These are phyloP conservation scores for Rousettus leschenaultii DNA, from an alignment of 2,113 vertebrate species.

Conservation along the genomic window DNA sequence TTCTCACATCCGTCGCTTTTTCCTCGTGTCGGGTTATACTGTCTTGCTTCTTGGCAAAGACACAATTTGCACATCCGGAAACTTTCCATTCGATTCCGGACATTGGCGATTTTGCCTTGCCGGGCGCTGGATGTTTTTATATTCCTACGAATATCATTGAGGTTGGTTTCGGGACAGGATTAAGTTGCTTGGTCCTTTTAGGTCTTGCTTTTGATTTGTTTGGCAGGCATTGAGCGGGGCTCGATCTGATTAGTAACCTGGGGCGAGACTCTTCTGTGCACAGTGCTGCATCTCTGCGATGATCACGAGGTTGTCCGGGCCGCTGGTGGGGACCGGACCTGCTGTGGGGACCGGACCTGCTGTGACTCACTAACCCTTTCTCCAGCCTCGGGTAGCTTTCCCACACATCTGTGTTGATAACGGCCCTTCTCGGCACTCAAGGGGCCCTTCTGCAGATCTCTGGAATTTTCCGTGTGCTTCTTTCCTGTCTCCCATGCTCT, in stretches of 20 bases:
- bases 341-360: no score
- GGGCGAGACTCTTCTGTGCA: not conserved
- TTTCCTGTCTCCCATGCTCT: not conserved
- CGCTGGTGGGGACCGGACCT: not conserved
- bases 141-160: not conserved
- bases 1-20: no score
- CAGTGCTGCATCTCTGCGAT: no score
- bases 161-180: not conserved
- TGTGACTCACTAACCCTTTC: not conserved
- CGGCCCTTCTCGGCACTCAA: not conserved
- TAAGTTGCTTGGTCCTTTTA: not conserved
- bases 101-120: not conserved
- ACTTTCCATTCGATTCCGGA: not conserved
- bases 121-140: not conserved
- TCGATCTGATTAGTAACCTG: accelerated
- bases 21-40: not conserved
- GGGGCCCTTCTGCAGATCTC: not conserved
- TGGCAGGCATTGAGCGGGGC: accelerated
- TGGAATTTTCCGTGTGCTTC: not conserved
- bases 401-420: not conserved
- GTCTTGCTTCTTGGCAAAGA: not conserved
- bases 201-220: not conserved
- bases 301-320: not conserved
- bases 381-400: not conserved
- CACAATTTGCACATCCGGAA: no score